Base-by-base conservation (phyloP, 2,888 invertebrate species). In the Trissolcus japonicus region DNA sequence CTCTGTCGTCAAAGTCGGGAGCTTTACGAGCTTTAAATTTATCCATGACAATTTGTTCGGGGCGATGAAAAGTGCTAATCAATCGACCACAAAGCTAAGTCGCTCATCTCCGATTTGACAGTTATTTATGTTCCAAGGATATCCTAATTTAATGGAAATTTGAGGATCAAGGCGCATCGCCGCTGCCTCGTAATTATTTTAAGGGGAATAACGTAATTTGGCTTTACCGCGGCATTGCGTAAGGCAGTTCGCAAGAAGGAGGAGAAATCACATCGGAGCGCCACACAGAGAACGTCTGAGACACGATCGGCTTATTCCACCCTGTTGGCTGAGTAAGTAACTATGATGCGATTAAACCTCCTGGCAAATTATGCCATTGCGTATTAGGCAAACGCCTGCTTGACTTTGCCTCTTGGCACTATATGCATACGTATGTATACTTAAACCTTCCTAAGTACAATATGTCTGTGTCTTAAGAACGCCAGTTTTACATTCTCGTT, bases 261-360 rank as follows among this genome's bases (percentile, higher is more conserved):
- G 77, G 80, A 80, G 79, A 79, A 74, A 79, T 78, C 53, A 79
- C 63, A 75, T 66, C 66, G 71, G 43, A 48, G 75, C 69, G 67
- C 72, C 65, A 76, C 69, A 63, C 61, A 71, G 80, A 76, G 69
- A 67, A 82, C 79, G 83, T 82, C 82, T 80, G 82, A 83, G 84
- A 83, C 82, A 80, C 83, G 85, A 88, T 86, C 84, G 82, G 87
- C 87, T 88, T 87, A 88, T 88, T 88, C 86, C 86, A 83, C 84
- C 80, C 83, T 81, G 86, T 68, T 85, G 85, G 80, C 83, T 81
- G 80, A 76, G 81, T 83, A 82, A 87, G 84, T 83, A 87, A 86
- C 86, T 83, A 84, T 86, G 83, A 87, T 85, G 86, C 82, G 86
- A 87, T 87, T 87, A 87, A 85, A 82, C 81, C 83, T 79, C 82